Conservation (phyloP, 2,113 vertebrate species). For the Odocoileus hemionus region DNA sequence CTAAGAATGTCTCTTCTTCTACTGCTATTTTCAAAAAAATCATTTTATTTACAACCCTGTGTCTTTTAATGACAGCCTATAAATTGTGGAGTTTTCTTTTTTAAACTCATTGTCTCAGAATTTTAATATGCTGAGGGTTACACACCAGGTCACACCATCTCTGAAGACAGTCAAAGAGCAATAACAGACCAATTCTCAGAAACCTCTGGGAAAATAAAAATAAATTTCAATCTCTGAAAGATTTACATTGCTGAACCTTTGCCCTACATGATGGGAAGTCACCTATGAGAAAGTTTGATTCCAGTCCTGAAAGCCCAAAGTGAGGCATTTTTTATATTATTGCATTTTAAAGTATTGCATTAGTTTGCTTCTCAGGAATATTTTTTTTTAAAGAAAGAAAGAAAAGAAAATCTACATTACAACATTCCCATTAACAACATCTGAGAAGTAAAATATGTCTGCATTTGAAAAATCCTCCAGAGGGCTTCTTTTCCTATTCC, state of each 20-base stretch:
- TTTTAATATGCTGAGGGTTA: constrained; percentile 52
- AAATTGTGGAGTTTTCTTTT: background rate
- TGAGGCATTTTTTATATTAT: background rate
- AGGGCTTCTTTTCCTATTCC: background rate
- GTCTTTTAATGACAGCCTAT: background rate
- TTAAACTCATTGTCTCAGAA: constrained; percentile 15
- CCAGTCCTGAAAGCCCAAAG: background rate
- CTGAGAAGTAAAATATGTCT: background rate
- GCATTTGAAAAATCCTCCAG: background rate
- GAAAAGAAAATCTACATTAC: background rate
- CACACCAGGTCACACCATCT: background rate
- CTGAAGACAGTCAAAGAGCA: background rate
- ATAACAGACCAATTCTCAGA: background rate
- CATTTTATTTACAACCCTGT: background rate
- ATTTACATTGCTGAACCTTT: background rate
- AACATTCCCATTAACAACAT: background rate
- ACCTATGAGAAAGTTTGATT: constrained; percentile 42
- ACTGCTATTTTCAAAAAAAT: constrained; percentile 30
- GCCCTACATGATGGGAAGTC: constrained; percentile 1
- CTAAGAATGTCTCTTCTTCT: background rate
- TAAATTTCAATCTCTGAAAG: constrained; percentile 8
- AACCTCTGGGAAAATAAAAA: constrained; percentile 24
- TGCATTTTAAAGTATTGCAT: background rate
- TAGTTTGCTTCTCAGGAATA: background rate
- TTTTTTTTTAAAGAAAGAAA: background rate